A percentile compares a stretch with the other conserved stretches of the same genome.
Conservation (phyloP, 1,140 invertebrate genomes). For the Popillia japonica region DNA sequence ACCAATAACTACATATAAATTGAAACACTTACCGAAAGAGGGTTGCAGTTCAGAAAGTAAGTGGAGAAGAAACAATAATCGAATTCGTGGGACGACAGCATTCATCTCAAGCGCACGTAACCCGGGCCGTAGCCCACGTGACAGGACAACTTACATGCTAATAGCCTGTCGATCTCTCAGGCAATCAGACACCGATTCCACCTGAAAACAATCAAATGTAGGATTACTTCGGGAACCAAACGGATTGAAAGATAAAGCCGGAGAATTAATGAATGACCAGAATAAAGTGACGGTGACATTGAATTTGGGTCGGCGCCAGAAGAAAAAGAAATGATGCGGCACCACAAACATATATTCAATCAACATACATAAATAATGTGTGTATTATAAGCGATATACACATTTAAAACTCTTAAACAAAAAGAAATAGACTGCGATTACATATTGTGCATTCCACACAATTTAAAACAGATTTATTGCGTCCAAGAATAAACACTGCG, state of each 20-base stretch:
- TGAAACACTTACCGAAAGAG: slow-evolving; percentile 44
- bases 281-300: not conserved
- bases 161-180: slow-evolving; percentile 39
- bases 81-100: slow-evolving; percentile 46
- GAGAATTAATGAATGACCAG: not conserved
- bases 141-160: slow-evolving; percentile 42
- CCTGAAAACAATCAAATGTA: not conserved
- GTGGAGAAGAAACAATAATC: slow-evolving; percentile 48
- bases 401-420: too few relatives aligned
- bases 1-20: not conserved
- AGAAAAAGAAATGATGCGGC: not conserved
- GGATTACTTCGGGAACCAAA: not conserved
- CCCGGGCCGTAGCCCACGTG: slow-evolving; percentile 44
- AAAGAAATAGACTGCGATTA: too few relatives aligned
- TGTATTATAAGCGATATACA: too few relatives aligned
- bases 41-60: slow-evolving; percentile 47
- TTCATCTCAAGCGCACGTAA: slow-evolving; percentile 40
- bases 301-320: not conserved
- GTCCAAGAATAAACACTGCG: too few relatives aligned
- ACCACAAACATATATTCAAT: not conserved
- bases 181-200: slow-evolving; percentile 38
- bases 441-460: too few relatives aligned
- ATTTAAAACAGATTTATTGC: too few relatives aligned
- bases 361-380: not conserved
- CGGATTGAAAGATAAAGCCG: not conserved